phyloP scores from a whole-genome alignment of 2,888 invertebrate species.

The Cephus nigrinus region DNA sequence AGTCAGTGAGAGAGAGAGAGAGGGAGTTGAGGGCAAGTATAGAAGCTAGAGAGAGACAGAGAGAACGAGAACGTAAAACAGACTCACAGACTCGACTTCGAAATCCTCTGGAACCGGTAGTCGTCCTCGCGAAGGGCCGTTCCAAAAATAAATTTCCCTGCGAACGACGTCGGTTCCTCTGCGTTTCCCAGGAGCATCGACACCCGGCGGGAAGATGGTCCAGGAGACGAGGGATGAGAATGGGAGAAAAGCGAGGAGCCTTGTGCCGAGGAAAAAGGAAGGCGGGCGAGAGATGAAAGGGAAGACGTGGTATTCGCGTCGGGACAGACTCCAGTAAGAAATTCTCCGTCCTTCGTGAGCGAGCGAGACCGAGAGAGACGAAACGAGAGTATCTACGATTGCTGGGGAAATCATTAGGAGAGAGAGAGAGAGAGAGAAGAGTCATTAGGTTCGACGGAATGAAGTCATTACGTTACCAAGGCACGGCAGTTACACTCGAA shows the following conservation, averaged over 20 bases:
- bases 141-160: background rate
- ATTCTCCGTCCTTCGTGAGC: background rate
- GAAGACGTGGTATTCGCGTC: background rate
- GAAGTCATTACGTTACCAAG: background rate
- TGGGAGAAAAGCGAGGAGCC: background rate
- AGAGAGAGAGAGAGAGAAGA: background rate
- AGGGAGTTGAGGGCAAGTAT: too few relatives aligned
- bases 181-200: background rate
- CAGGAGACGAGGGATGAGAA: background rate
- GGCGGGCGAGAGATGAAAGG: background rate
- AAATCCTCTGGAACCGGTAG: background rate
- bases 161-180: background rate
- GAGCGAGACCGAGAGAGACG: background rate
- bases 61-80: background rate
- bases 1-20: background rate
- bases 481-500: background rate
- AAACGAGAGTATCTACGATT: background rate
- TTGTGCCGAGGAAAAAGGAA: background rate
- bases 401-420: background rate
- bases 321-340: background rate
- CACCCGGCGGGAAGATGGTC: background rate
- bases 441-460: background rate
- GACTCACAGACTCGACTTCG: background rate
- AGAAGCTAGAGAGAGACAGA: background rate
- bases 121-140: background rate